Percentiles rank a stretch among this genome's conserved stretches.
These are phyloP conservation scores for Tympanuchus pallidicinctus DNA, from an alignment of 2,113 vertebrate species.

Conservation along the genomic window DNA sequence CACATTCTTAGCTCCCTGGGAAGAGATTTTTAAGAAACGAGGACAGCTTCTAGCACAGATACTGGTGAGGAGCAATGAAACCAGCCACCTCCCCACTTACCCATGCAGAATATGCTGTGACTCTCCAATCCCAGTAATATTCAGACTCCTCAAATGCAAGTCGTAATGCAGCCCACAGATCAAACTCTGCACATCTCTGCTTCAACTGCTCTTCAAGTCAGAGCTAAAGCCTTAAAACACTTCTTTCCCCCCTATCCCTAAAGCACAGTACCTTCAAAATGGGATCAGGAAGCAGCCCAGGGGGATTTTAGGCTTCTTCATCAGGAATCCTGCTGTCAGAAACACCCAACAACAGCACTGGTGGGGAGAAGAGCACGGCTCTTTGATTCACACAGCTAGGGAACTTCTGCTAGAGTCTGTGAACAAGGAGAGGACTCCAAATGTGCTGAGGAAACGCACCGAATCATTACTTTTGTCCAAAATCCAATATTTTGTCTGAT, in stretches of 20 bases:
- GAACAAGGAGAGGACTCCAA: neutral
- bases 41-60: neutral
- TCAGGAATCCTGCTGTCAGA: neutral
- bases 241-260: neutral
- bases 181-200: neutral
- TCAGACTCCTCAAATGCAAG: neutral
- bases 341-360: neutral
- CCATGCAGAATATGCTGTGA: neutral
- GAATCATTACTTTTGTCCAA: neutral
- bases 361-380: neutral
- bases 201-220: neutral
- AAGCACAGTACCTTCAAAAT: neutral
- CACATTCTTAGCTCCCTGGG: neutral
- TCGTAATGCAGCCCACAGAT: neutral
- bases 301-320: neutral
- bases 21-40: neutral
- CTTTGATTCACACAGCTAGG: neutral
- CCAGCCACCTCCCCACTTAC: neutral
- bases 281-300: neutral
- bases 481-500: neutral
- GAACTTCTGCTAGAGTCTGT: neutral
- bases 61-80: fast-evolving
- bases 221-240: neutral
- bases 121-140: neutral
- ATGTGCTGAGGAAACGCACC: fast-evolving